Evolutionary conservation across 2,113 vertebrate species (phyloP), one percentile per base, ranked within the genome.

Genomic region (Naja naja): DNA sequence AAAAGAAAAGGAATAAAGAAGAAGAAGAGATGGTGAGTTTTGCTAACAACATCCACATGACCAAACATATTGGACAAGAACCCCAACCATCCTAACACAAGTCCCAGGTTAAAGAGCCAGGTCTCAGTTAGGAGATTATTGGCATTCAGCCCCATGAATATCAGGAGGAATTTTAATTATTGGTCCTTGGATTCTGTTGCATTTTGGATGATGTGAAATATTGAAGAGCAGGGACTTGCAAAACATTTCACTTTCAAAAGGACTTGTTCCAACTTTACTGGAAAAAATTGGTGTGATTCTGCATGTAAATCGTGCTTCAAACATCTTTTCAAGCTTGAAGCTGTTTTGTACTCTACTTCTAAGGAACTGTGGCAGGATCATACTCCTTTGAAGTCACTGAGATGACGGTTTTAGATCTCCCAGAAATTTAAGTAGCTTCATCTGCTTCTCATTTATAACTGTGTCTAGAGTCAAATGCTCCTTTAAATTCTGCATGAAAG

Each of bases 101-200:
- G 34, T 18, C 34, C 34, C 74, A 81, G 74, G 5, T 39, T 81
- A 20, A 74, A 74, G 34, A 81, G 34, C 34, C n/a, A 22, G 18
- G 7, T 22, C 74, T 22, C 18, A 8, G 34, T 22, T 81, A 7
- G 34, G 3, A 23, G 3, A 69, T 14, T 69, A 16, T 69, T 34
- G 64, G 5, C 30, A 34, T 34, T 18, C 64, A 81, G 74, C 34
- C 74, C 74, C 74, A 39, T 81, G 74, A 22, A 81, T 81, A 22
- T 81, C 18, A 8, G 74, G 7, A 43, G 34, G 69, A 43, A 81
- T 22, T 43, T 22, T 22, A 43, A 34, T 18, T 22, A 22, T 20
- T 55, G 0, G n/a, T 2, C 2, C 0, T 8, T 1, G 1, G 11
- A 0, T 10, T 1, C 0, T 20, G 0, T 47, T 11, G 27, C 39